phyloP scores from a whole-genome alignment of 2,113 vertebrate genomes.

The Talpa occidentalis region DNA sequence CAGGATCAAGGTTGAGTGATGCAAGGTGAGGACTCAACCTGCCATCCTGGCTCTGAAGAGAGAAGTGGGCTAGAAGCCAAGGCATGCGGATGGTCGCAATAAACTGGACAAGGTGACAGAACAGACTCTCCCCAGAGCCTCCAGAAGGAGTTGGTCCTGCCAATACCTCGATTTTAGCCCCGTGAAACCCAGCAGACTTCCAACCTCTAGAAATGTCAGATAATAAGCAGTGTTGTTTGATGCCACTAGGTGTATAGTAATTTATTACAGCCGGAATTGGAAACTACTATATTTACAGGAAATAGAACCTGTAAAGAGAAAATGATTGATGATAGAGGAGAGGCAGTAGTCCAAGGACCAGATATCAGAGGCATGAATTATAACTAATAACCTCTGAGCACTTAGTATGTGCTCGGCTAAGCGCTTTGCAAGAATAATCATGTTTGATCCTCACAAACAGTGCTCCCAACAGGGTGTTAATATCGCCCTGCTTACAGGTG shows the following conservation, averaged over 20 bases:
- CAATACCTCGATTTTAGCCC: conserved; percentile 4
- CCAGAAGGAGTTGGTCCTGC: neutral
- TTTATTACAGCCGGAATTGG: neutral
- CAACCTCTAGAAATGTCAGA: neutral
- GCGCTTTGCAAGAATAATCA: neutral
- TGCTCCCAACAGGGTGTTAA: neutral
- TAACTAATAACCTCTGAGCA: neutral
- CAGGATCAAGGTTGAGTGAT: neutral
- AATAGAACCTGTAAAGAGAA: conserved; percentile 26
- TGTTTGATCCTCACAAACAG: neutral
- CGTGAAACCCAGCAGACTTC: neutral
- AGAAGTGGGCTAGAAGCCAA: neutral
- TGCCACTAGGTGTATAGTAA: neutral
- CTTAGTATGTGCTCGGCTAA: neutral
- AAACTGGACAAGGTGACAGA: neutral
- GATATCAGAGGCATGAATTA: neutral
- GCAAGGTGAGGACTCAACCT: neutral
- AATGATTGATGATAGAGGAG: neutral
- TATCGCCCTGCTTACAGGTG: neutral
- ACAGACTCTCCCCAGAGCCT: neutral
- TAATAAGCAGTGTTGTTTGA: neutral
- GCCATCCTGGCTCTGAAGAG: neutral
- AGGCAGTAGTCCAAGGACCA: neutral
- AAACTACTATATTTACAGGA: neutral
- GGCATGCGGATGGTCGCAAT: neutral